These are phyloP conservation scores for Euthynnus affinis DNA, from an alignment of 2,797 vertebrate species.

Conservation along the genomic window DNA sequence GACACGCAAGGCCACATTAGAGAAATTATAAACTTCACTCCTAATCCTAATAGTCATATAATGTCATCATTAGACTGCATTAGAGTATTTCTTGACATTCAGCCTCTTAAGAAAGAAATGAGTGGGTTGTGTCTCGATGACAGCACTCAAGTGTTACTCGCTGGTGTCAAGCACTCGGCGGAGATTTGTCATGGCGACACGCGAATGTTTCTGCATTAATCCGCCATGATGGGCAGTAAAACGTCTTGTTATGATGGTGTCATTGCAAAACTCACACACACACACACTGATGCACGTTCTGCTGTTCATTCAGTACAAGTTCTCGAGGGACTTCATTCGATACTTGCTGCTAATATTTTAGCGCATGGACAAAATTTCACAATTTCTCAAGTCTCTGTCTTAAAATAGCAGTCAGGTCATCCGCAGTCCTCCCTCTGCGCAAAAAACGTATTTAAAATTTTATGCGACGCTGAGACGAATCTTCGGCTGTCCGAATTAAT, in stretches of 20 bases:
- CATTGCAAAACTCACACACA: background rate
- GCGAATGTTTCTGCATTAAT: constrained; percentile 37
- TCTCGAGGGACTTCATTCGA: background rate
- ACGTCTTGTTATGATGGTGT: constrained; percentile 16
- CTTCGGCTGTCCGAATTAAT: too few relatives aligned
- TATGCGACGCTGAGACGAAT: too few relatives aligned
- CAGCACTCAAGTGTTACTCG: constrained; percentile 40
- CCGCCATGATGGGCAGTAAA: constrained; percentile 26
- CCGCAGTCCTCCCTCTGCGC: too few relatives aligned
- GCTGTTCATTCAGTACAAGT: constrained; percentile 3
- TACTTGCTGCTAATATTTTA: too few relatives aligned
- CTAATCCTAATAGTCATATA: constrained; percentile 30
- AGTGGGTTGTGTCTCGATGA: constrained; percentile 47
- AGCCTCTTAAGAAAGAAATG: constrained; percentile 23
- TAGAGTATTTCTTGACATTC: constrained; percentile 49
- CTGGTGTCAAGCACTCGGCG: constrained; percentile 32
- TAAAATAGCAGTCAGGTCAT: too few relatives aligned
- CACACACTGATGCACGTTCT: background rate
- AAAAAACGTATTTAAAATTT: too few relatives aligned
- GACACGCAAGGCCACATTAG: background rate
- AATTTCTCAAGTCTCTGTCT: too few relatives aligned
- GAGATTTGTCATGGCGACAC: constrained; percentile 73
- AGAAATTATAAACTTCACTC: constrained; percentile 34
- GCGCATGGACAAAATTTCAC: too few relatives aligned
- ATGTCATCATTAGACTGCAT: constrained; percentile 36